phyloP scores from a whole-genome alignment of 2,113 vertebrate genomes.

The Charina bottae region DNA sequence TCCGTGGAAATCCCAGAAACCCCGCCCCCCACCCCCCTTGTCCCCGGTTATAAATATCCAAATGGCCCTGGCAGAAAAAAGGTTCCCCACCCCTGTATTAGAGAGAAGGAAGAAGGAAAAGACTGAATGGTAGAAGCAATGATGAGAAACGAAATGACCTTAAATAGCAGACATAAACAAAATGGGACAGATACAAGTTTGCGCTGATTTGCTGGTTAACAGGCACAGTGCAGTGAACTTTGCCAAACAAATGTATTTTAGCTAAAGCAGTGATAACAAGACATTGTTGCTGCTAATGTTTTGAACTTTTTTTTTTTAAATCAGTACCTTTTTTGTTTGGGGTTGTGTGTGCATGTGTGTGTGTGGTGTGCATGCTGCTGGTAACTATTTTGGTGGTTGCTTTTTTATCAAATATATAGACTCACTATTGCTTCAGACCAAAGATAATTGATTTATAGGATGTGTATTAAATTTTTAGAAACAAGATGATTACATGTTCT shows the following conservation, averaged over 20 bases:
- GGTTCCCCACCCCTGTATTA: too few relatives aligned
- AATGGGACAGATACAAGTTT: not conserved
- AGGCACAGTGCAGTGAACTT: not conserved
- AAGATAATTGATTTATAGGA: not conserved
- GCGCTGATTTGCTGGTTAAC: not conserved
- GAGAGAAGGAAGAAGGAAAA: not conserved
- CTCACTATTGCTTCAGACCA: not conserved
- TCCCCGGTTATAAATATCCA: too few relatives aligned
- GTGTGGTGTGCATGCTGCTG: not conserved
- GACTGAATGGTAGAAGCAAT: not conserved
- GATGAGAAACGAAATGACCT: not conserved
- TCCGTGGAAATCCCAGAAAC: too few relatives aligned
- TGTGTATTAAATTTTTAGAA: not conserved
- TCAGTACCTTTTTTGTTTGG: not conserved
- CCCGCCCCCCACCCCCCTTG: too few relatives aligned
- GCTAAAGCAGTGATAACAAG: not conserved
- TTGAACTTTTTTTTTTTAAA: not conserved
- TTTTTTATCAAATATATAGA: not conserved
- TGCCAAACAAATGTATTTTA: not conserved
- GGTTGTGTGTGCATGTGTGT: not conserved
- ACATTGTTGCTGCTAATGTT: not conserved
- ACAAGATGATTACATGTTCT: not conserved
- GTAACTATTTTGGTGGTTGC: not conserved
- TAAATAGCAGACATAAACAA: not conserved
- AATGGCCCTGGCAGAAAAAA: too few relatives aligned